Evolutionary conservation across 2,113 vertebrate species (phyloP), one percentile per base, ranked within the genome.

Genomic region (Trachemys scripta): DNA sequence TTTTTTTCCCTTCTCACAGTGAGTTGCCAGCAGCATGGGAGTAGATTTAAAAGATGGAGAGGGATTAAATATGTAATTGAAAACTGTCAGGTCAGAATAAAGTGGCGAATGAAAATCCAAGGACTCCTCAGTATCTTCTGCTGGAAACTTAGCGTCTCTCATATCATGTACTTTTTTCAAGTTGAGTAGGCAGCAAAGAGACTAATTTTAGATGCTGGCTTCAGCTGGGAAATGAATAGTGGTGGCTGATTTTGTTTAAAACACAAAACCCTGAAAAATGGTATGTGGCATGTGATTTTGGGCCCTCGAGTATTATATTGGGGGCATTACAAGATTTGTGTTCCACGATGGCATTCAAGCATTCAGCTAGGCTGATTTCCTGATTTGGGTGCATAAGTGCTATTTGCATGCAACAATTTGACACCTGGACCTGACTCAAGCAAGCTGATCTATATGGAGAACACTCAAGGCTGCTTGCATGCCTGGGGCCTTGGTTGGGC

Each of bases 401-500:
- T 88, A 78, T 27, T 25, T 78, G 42, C 42, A 25, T 17, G 13
- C 53, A 82, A 76, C 11, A 80, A 10, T 27, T 38, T n/a, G n/a
- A n/a, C 27, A 87, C 56, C 56, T 22, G 13, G 76, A 25, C 8
- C 4, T 35, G 31, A n/a, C 24, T 76, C 80, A 59, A 89, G 38
- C 25, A 87, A 92, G 13, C 11, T 88, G 38, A 22, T 11, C 47
- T 51, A 42, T 27, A 59, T 25, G 10, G 42, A 6, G 24, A 10
- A 17, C 82, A 45, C 84, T 89, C 51, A 35, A 87, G 51, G 27
- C 82, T 56, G 51, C 22, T 56, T 14, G 38, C 20, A 56, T 45
- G 47, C 59, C 19, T 0, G 0, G 76, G 49, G 42, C 19, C 2
- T 2, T 53, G 24, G 59, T 83, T 35, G 14, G 24, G 16, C 49